Evolutionary conservation across 1,140 invertebrate genomes (phyloP).

Genomic region (Pteromalus puparum): DNA sequence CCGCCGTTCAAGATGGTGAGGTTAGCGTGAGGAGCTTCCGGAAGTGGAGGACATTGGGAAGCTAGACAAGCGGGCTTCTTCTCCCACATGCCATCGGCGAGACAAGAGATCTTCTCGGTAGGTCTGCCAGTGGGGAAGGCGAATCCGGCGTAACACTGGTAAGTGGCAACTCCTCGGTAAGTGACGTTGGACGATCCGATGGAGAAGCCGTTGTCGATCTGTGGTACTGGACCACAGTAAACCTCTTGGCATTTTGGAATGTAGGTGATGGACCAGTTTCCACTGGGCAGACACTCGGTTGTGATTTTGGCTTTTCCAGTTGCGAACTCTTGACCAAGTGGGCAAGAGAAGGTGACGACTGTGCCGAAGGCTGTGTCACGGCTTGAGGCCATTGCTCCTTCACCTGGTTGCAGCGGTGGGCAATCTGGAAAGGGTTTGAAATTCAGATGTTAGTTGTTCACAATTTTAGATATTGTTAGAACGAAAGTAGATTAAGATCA

Average conservation of each 20-base stretch:
- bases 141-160: constrained; percentile 97
- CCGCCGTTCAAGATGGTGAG: constrained; percentile 93
- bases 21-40: constrained; percentile 91
- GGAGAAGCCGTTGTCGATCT: constrained; percentile 98
- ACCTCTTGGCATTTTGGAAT: constrained; percentile 98
- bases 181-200: constrained; percentile 97
- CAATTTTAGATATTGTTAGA: too few relatives aligned
- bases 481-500: too few relatives aligned
- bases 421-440: constrained; percentile 82
- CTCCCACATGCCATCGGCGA: constrained; percentile 93
- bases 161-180: constrained; percentile 93
- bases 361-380: constrained; percentile 95
- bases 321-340: constrained; percentile 95
- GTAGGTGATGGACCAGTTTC: constrained; percentile 94
- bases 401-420: constrained; percentile 87
- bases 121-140: constrained; percentile 91
- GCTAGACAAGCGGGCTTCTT: constrained; percentile 94
- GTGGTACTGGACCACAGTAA: constrained; percentile 97
- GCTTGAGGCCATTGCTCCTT: constrained; percentile 91
- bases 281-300: constrained; percentile 91
- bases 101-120: constrained; percentile 92
- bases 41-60: constrained; percentile 93
- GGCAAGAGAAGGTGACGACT: constrained; percentile 92
- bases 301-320: constrained; percentile 90
- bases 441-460: too few relatives aligned